Base-by-base conservation (phyloP, 1,140 invertebrate species). In the Plodia interpunctella region DNA sequence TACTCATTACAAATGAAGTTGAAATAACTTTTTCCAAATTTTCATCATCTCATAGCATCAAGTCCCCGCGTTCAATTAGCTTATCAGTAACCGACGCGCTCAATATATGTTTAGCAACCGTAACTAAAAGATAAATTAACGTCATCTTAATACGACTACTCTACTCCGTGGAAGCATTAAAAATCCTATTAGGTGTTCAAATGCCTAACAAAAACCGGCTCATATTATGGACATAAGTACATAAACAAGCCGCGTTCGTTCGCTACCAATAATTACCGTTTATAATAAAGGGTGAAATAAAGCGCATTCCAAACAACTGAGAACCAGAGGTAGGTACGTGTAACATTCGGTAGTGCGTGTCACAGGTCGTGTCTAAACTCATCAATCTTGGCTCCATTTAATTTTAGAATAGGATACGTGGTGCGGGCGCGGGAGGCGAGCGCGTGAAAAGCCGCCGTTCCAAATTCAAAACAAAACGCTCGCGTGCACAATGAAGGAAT, bases 331-430 rank as follows among this genome's bases (percentile, higher is more conserved):
- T 67, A 67, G 61, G 4, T 9, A 32, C 30, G 63, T 59, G 68
- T 63, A 71, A 71, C 66, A 66, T 86, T 87, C 84, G 81, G 86
- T 87, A 88, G 83, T 88, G 79, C 76, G 74, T 87, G 86, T 88
- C 86, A 87, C 73, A 87, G 86, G 83, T 88, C 80, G 74, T 78
- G 80, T 80, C 81, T 78, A 80, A 80, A 70, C 81, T 78, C 86
- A 88, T 88, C 83, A 88, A 88, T 88, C 86, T 86, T 83, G 57
- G 59, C 78, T 79, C 77, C 78, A 77, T 88, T 88, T 87, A 83
- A 82, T 82, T 78, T 82, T 66, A 75, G 72, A 80, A 77, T 80
- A 83, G 79, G 79, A 76, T 72, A 72, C 55, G 51, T 60, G 18
- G 59, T 51, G 65, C 57, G 19, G 21, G 21, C 61, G 50, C 60